Base-by-base conservation (phyloP, 2,113 vertebrate species). In the Pagrus major region DNA sequence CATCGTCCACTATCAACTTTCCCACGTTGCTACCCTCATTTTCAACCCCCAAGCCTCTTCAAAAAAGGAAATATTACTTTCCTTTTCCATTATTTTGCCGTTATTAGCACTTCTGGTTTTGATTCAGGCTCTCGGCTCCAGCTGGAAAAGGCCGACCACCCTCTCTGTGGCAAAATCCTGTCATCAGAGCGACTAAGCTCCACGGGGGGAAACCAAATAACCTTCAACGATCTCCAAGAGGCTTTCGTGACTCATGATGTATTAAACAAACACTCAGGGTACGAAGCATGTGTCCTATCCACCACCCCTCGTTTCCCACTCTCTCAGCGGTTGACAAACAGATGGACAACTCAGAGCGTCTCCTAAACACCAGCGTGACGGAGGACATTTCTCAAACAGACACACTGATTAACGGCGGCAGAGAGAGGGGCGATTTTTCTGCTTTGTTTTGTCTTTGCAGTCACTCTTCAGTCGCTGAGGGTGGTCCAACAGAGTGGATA, bases 251-350 rank as follows among this genome's bases (percentile, higher is more conserved):
- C 67, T 67, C 0, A 39, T 77, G 86, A 86, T 88, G 76, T 74
- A 87, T 92, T 86, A 91, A 83, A 78, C 66, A 86, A 90, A 88
- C 70, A 78, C 42, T 27, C 14, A 23, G 71, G 58, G 71, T 49
- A 67, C 72, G n/a, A 63, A 80, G 74, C 75, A 73, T 84, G 83
- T 71, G 76, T 75, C 78, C 72, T 60, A 74, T 31, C 80, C 79
- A 46, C 81, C 80, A 49, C 25, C 14, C 3, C 63, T 89, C 80
- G 77, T 85, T 91, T 90, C 84, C 88, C 71, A n/a, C n/a, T 64
- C 66, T 81, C 77, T 55, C 31, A 49, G 56, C 68, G 78, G 74
- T 78, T 90, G 89, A 90, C 86, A 85, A 89, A 91, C 87, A 88
- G 68, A 91, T 76, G 90, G 80, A 80, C 78, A 37, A 23, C 86